Conservation (phyloP, 2,113 vertebrate genomes). For the Syngnathus scovelli region DNA sequence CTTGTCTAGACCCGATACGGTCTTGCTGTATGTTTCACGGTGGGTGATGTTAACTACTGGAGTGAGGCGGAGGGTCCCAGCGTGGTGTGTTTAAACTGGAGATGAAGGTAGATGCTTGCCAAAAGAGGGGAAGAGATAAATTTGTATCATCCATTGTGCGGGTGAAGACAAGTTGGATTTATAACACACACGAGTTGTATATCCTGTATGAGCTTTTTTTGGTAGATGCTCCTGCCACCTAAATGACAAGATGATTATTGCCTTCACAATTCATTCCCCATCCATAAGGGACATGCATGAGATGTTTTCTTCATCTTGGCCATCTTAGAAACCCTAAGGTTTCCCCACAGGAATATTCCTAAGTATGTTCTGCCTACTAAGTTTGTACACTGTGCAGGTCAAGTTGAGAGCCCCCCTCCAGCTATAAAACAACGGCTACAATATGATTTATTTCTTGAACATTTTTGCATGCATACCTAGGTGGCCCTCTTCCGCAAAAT, state of each 20-base stretch:
- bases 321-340: not conserved
- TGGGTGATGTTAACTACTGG: conserved; percentile 56
- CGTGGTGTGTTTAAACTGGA: conserved; percentile 52
- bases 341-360: not conserved
- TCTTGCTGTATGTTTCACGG: conserved; percentile 44
- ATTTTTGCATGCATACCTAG: conserved; percentile 25
- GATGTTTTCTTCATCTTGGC: conserved; percentile 7
- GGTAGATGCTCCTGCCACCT: conserved; percentile 13
- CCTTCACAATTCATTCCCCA: not conserved
- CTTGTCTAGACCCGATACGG: conserved; percentile 35
- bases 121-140: conserved; percentile 13
- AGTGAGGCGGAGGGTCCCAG: conserved; percentile 55
- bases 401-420: not conserved
- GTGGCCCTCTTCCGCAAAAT: conserved; percentile 20
- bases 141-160: conserved; percentile 21
- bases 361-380: not conserved
- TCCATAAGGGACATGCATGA: conserved; percentile 1
- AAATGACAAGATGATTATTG: conserved; percentile 17
- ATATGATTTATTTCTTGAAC: conserved; percentile 25
- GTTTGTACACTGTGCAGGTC: not conserved
- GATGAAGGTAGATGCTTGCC: conserved; percentile 17
- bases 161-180: conserved; percentile 47
- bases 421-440: conserved; percentile 24
- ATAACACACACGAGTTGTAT: conserved; percentile 23
- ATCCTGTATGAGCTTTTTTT: not conserved